phyloP scores from a whole-genome alignment of 35 echinoderm and acorn worm species.

The Strongylocentrotus purpuratus region DNA sequence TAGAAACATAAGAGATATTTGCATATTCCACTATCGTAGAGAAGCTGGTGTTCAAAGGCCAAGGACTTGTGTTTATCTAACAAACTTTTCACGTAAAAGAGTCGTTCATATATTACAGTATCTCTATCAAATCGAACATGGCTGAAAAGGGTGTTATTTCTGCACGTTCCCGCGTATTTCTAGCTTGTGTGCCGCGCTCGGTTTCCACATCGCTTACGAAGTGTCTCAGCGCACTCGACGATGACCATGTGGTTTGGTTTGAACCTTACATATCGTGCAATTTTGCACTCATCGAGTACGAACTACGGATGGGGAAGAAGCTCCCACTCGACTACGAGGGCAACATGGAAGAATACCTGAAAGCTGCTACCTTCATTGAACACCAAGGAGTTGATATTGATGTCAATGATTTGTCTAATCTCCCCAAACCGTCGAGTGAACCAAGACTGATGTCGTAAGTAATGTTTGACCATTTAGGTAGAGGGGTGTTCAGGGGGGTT shows the following conservation, averaged over 20 bases:
- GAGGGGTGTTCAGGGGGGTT: too few species aligned
- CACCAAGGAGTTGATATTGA: not conserved
- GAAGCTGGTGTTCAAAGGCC: not conserved
- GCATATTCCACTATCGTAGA: too few species aligned
- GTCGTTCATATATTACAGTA: not conserved
- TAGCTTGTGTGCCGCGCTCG: constrained; percentile 6
- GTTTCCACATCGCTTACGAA: not conserved
- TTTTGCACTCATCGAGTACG: not conserved
- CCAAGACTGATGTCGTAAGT: not conserved
- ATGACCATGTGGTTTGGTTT: constrained; percentile 19
- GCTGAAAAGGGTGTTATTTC: not conserved
- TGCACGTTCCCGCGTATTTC: not conserved
- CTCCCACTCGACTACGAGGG: constrained; percentile 21
- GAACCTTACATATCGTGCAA: not conserved
- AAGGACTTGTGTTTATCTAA: not conserved
- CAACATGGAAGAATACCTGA: not conserved
- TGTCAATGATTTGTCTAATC: not conserved
- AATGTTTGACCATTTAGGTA: too few species aligned
- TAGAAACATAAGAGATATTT: too few species aligned
- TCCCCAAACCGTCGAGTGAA: not conserved
- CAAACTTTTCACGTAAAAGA: not conserved
- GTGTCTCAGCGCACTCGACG: not conserved
- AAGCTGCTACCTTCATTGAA: not conserved
- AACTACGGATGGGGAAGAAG: not conserved
- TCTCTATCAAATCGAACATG: not conserved